phyloP scores from a whole-genome alignment of 2,888 invertebrate genomes.

The Hofmannophila pseudospretella region DNA sequence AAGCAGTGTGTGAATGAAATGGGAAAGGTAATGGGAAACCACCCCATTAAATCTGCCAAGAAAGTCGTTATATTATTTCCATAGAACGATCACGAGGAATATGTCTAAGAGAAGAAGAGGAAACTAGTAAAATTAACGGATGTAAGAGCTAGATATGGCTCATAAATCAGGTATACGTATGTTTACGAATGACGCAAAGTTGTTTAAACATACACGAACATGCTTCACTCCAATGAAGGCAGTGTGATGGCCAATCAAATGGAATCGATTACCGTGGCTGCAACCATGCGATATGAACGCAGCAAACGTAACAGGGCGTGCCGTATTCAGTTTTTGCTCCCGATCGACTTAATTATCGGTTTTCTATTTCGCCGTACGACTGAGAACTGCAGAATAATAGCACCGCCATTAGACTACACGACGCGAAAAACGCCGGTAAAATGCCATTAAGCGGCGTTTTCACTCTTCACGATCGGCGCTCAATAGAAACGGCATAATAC shows the following conservation, averaged over 20 bases:
- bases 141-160: too few species aligned
- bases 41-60: too few species aligned
- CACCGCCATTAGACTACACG: constrained; percentile 34
- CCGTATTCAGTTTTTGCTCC: constrained; percentile 29
- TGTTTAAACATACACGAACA: too few species aligned
- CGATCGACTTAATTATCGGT: constrained; percentile 45
- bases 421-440: constrained; percentile 37
- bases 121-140: too few species aligned
- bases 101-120: too few species aligned
- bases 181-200: too few species aligned
- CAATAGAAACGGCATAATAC: constrained; percentile 35
- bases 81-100: too few species aligned
- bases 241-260: not conserved
- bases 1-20: too few species aligned
- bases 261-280: not conserved
- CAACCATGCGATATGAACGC: constrained; percentile 4
- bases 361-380: constrained; percentile 57
- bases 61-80: too few species aligned
- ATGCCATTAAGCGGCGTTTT: constrained; percentile 34
- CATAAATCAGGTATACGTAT: too few species aligned
- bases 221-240: too few species aligned
- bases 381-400: constrained; percentile 63
- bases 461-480: constrained; percentile 40
- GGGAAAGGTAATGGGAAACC: too few species aligned
- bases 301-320: constrained; percentile 23